Conservation (phyloP, 2,888 invertebrate species). For the Bugulina stolonifera region DNA sequence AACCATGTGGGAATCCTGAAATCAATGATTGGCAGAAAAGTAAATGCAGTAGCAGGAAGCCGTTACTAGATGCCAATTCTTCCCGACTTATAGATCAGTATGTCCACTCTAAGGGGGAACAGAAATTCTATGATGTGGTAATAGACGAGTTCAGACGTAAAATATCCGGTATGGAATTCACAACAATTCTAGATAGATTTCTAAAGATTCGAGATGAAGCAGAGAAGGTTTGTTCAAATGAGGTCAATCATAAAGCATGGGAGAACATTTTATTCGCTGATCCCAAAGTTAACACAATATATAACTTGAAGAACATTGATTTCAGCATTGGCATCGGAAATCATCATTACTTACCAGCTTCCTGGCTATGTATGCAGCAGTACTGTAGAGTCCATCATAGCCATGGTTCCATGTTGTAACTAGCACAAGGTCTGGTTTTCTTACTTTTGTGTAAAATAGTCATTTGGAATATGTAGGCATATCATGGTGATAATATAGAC, state of each 20-base stretch:
- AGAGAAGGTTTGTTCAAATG: neutral
- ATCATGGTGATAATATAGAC: too few species aligned
- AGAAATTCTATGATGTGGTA: neutral
- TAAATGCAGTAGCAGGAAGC: neutral
- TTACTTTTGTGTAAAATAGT: too few species aligned
- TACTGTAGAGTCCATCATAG: too few species aligned
- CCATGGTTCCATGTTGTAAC: too few species aligned
- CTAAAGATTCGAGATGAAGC: neutral
- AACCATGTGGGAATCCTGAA: neutral
- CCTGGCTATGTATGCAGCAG: constrained; percentile 10
- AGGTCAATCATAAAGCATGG: neutral
- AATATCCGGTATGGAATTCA: neutral
- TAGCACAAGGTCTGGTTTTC: too few species aligned
- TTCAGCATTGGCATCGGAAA: too few species aligned
- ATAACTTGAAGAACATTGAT: too few species aligned
- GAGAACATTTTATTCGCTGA: neutral
- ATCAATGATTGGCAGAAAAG: neutral
- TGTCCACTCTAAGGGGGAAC: neutral
- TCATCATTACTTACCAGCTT: neutral
- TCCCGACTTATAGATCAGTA: neutral
- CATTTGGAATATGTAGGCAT: too few species aligned
- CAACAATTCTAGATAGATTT: neutral
- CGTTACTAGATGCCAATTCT: neutral
- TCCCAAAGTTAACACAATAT: neutral
- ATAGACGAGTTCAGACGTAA: neutral